Evolutionary conservation across 1,140 invertebrate genomes (phyloP).

Genomic region (Mizuhopecten yessoensis): DNA sequence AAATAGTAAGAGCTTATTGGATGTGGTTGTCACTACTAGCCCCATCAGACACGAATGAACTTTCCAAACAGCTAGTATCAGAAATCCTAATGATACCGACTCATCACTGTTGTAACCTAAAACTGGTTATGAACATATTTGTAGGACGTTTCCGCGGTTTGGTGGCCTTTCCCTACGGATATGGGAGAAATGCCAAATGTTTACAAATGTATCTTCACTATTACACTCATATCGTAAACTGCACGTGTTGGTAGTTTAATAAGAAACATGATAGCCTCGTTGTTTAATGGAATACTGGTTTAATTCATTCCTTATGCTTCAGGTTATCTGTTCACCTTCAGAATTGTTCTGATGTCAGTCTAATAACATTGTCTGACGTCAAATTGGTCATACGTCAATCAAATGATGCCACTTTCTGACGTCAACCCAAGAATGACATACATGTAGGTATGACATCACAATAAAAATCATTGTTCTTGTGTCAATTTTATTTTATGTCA

Average conservation of each 20-base stretch:
- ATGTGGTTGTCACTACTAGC: neutral
- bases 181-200: slow-evolving; percentile 1
- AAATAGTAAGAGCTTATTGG: too few species aligned
- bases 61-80: too few species aligned
- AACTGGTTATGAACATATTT: neutral
- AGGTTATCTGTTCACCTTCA: neutral
- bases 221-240: neutral
- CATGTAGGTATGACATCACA: too few species aligned
- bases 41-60: too few species aligned
- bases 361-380: neutral
- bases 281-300: neutral
- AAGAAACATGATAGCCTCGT: neutral
- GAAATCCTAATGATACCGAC: neutral
- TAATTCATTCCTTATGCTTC: neutral
- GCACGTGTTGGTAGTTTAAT: neutral
- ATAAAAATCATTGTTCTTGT: too few species aligned
- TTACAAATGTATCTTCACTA: neutral
- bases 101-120: too few species aligned
- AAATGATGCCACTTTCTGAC: too few species aligned
- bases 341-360: neutral
- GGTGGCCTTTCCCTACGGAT: neutral
- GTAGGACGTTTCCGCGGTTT: neutral
- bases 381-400: neutral
- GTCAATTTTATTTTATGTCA: too few species aligned
- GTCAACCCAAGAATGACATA: too few species aligned